phyloP scores from a whole-genome alignment of 2,797 vertebrate species.

The Periparus ater region DNA sequence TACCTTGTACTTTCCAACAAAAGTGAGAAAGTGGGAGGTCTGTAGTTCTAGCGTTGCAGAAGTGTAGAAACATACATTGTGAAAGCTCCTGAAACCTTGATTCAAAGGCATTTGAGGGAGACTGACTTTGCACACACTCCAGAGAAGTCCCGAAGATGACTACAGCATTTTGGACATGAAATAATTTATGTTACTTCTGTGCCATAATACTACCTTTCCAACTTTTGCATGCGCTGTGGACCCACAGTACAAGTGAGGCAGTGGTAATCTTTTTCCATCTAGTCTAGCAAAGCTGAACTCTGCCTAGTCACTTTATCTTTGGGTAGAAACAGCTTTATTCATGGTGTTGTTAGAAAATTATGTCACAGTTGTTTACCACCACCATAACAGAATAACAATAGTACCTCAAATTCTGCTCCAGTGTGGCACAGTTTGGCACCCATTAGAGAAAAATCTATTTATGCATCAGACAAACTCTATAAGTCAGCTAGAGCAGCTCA shows the following conservation, averaged over 20 bases:
- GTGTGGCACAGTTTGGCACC: background rate
- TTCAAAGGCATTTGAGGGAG: background rate
- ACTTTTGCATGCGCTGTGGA: background rate
- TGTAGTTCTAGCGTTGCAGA: accelerated
- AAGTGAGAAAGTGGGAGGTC: background rate
- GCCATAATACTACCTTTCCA: background rate
- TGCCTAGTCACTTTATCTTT: background rate
- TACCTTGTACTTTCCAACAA: background rate
- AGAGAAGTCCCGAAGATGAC: background rate
- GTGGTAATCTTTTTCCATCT: background rate
- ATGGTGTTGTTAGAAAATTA: background rate
- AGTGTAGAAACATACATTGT: accelerated
- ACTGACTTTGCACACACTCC: background rate
- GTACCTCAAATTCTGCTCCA: background rate
- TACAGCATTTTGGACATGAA: accelerated
- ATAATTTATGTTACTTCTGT: background rate
- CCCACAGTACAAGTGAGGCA: background rate
- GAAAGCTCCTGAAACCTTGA: background rate
- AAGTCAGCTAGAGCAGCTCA: background rate
- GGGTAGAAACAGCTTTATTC: background rate
- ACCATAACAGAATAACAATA: background rate
- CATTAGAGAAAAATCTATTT: background rate
- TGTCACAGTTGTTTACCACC: background rate
- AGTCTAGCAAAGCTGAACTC: background rate
- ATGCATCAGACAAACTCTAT: background rate